These are phyloP conservation scores for Bombus waltoni DNA, from an alignment of 1,140 invertebrate genomes.

Conservation along the genomic window DNA sequence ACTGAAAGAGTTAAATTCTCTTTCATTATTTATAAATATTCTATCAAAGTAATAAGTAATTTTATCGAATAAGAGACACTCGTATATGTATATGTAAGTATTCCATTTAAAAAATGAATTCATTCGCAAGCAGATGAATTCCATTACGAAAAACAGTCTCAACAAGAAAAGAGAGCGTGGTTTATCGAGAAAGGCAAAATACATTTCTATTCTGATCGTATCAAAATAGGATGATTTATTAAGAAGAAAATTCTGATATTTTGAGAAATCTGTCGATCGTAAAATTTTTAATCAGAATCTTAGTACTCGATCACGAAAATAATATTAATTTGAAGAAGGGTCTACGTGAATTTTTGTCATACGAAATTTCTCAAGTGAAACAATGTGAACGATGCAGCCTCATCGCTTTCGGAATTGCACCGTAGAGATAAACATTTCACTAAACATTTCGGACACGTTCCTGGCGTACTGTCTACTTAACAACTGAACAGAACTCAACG, in stretches of 20 bases:
- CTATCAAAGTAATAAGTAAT: too few species aligned
- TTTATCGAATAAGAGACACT: too few species aligned
- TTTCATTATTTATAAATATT: too few species aligned
- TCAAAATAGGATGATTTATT: too few species aligned
- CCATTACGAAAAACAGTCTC: not conserved
- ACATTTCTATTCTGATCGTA: too few species aligned
- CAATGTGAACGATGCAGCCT: not conserved
- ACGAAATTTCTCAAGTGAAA: not conserved
- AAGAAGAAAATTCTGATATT: too few species aligned
- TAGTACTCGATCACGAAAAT: too few species aligned
- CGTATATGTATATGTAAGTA: too few species aligned
- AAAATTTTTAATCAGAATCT: too few species aligned
- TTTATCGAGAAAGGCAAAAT: not conserved
- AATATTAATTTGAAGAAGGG: not conserved
- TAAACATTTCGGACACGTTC: not conserved
- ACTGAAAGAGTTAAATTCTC: too few species aligned
- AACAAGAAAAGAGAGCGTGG: not conserved
- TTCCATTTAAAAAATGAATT: not conserved
- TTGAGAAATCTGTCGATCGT: too few species aligned
- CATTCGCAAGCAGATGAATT: not conserved
- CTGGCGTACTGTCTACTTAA: not conserved
- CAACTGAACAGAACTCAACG: constrained; percentile 8
- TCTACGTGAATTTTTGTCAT: not conserved
- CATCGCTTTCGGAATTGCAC: not conserved
- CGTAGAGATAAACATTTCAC: not conserved